Evolutionary conservation across 2,888 invertebrate species (phyloP).

Genomic region (Drosophila cognata): DNA sequence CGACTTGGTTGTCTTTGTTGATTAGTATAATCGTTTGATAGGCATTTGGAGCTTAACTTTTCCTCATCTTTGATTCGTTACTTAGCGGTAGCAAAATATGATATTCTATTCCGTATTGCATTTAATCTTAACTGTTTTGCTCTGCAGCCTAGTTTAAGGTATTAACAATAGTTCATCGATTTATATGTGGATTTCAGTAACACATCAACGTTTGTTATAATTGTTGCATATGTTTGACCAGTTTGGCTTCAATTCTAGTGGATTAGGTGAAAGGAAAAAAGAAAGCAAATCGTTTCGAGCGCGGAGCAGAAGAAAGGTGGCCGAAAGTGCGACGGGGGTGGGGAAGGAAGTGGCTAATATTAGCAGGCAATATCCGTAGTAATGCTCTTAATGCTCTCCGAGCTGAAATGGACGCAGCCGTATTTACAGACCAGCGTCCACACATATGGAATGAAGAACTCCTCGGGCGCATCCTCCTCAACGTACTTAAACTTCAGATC

Average conservation of each 20-base stretch:
- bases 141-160: slow-evolving; percentile 48
- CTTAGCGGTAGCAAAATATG: slow-evolving; percentile 62
- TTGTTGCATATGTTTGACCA: slow-evolving; percentile 30
- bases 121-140: slow-evolving; percentile 28
- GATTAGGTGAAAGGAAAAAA: slow-evolving; percentile 26
- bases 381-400: slow-evolving; percentile 84
- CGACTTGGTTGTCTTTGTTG: slow-evolving; percentile 37
- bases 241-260: slow-evolving; percentile 64
- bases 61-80: slow-evolving; percentile 28
- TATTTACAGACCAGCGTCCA: slow-evolving; percentile 94
- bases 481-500: slow-evolving; percentile 99
- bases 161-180: slow-evolving; percentile 49
- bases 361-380: slow-evolving; percentile 84
- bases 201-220: slow-evolving; percentile 59
- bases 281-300: slow-evolving; percentile 33
- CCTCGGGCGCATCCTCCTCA: slow-evolving; percentile 99
- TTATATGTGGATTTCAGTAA: slow-evolving; percentile 25
- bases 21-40: slow-evolving; percentile 53
- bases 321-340: not conserved
- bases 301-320: slow-evolving; percentile 36
- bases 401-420: slow-evolving; percentile 85
- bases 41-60: slow-evolving; percentile 56
- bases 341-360: slow-evolving; percentile 61
- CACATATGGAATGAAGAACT: slow-evolving; percentile 99
- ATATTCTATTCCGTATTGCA: slow-evolving; percentile 25